Base-by-base conservation (phyloP, 2,797 vertebrate genomes). In the Hozukius guyotensis region DNA sequence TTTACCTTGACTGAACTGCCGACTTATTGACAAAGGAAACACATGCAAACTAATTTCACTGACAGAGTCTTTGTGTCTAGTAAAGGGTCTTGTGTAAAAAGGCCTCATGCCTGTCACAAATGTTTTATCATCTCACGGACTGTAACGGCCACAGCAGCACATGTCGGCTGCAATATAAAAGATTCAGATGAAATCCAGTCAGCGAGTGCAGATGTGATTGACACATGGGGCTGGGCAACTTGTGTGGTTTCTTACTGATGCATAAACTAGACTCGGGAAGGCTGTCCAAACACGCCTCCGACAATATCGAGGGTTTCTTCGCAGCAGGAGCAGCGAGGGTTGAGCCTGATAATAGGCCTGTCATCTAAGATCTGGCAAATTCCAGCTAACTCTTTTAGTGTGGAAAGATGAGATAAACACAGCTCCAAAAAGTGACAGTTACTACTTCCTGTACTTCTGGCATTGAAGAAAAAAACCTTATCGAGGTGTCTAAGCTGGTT, bases 171-270 rank as follows among this genome's bases (percentile, higher is more conserved):
- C 68, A 8, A 63, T 57, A 84, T 87, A 76, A 90, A 90, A 85
- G 81, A 86, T 82, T 76, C 53, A 87, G 79, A 87, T 66, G 72
- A 88, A 91, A 89, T 83, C 29, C 75, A 78, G 85, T 62, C 76
- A 64, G 59, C 29, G 42, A 64, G 81, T 38, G 67, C 78, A 72
- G 80, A 81, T 72, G 84, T 84, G 92, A 92, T 76, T 93, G 90
- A 90, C 89, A 81, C 29, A 11, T 72, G 75, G 82, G 88, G 84
- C 77, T 14, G 79, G 81, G 83, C 84, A 64, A 82, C 78, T 77
- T 79, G 82, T 79, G 87, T 49, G 81, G 75, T 78, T 92, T 85
- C 72, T 86, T 55, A 87, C 80, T 74, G 87, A 87, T 88, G 91
- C 87, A 90, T 83, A 75, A 88, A 89, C 68, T 69, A 81, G 61